These are phyloP conservation scores for Hypotaenidia okinawae DNA, from an alignment of 2,797 vertebrate species.

Conservation along the genomic window DNA sequence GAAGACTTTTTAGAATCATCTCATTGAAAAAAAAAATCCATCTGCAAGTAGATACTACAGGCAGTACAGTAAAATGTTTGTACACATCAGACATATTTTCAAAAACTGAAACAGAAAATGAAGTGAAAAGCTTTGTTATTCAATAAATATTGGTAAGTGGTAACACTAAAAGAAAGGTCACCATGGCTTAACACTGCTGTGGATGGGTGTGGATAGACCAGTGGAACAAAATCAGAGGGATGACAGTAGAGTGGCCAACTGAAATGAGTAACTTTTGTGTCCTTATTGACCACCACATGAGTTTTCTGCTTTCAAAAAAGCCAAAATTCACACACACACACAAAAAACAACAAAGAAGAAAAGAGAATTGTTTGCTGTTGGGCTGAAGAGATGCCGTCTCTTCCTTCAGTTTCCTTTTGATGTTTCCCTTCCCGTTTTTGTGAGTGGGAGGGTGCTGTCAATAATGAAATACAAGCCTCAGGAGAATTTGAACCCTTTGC, in stretches of 20 bases:
- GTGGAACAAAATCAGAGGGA: neutral
- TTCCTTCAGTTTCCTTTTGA: neutral
- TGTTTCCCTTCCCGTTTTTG: neutral
- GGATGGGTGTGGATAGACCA: neutral
- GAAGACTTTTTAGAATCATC: neutral
- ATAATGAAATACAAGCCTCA: neutral
- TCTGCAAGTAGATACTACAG: neutral
- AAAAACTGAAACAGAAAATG: neutral
- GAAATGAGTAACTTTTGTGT: neutral
- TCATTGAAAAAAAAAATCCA: neutral
- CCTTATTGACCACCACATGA: neutral
- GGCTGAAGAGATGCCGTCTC: neutral
- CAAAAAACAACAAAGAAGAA: neutral
- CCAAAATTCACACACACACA: neutral
- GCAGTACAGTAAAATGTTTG: neutral
- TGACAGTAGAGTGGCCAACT: neutral
- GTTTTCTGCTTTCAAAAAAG: neutral
- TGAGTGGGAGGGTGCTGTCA: neutral
- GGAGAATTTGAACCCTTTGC: neutral
- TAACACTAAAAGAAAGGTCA: neutral
- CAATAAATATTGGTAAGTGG: neutral
- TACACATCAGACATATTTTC: neutral
- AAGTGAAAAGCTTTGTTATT: neutral
- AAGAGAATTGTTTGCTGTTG: fast-evolving
- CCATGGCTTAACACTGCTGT: neutral